Percentiles rank a stretch among this genome's conserved stretches.
These are phyloP conservation scores for Busseola fusca DNA, from an alignment of 2,888 invertebrate species.

Conservation along the genomic window DNA sequence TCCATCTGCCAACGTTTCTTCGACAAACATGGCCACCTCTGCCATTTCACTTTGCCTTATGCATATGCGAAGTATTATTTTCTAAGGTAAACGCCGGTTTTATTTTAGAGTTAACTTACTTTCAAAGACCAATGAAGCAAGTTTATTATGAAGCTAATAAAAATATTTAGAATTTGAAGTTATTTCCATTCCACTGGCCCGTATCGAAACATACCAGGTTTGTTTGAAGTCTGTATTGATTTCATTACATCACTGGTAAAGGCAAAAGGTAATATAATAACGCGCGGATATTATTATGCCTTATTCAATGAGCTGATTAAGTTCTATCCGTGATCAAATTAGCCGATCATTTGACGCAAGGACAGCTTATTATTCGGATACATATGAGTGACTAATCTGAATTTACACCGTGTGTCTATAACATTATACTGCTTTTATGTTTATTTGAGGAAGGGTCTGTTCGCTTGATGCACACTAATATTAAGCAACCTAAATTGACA, in stretches of 20 bases:
- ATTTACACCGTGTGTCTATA: neutral
- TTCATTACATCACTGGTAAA: constrained; percentile 2
- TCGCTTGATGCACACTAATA: neutral
- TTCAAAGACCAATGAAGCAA: neutral
- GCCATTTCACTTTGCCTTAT: neutral
- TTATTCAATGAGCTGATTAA: constrained; percentile 34
- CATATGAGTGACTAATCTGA: neutral
- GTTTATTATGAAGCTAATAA: neutral
- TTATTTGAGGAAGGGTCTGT: neutral
- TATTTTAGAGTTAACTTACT: neutral
- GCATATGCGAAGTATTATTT: neutral
- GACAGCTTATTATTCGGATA: neutral
- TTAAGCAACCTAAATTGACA: neutral
- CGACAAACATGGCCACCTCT: neutral
- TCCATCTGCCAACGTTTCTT: neutral
- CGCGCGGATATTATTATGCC: neutral
- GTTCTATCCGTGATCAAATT: constrained; percentile 17
- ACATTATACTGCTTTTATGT: neutral
- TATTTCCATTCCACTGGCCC: constrained; percentile 20
- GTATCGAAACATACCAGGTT: constrained; percentile 8
- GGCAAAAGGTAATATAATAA: constrained; percentile 5
- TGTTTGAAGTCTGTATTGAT: constrained; percentile 25
- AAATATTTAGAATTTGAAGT: constrained; percentile 6
- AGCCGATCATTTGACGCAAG: constrained; percentile 8
- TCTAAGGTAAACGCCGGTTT: neutral